Conservation (phyloP, 2,797 vertebrate species). For the Oreochromis mossambicus region DNA sequence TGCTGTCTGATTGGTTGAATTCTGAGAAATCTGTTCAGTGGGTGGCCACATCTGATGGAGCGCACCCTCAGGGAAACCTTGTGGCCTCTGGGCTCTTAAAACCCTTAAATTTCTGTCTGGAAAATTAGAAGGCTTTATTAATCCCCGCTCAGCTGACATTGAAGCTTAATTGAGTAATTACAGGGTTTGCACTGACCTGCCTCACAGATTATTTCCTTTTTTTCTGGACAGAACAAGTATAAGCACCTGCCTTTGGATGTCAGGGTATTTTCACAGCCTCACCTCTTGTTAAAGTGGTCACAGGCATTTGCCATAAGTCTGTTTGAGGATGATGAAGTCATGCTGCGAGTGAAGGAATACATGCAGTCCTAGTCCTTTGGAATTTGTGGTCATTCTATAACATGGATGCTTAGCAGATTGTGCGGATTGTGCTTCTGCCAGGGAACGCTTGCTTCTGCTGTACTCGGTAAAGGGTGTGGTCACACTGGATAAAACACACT, state of each 20-base stretch:
- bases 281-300: background rate
- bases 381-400: constrained; percentile 32
- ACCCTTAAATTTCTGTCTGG: constrained; percentile 25
- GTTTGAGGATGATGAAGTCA: constrained; percentile 37
- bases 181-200: constrained; percentile 15
- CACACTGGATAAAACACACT: background rate
- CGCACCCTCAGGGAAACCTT: constrained; percentile 18
- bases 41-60: constrained; percentile 46
- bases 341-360: background rate
- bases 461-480: background rate
- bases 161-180: constrained; percentile 29
- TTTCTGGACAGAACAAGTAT: background rate
- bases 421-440: background rate
- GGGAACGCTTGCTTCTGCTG: background rate
- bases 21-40: constrained; percentile 22
- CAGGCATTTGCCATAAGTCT: background rate
- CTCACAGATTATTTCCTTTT: background rate
- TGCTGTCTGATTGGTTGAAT: background rate
- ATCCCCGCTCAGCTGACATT: constrained; percentile 39
- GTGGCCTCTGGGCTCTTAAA: constrained; percentile 14
- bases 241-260: constrained; percentile 25
- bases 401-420: constrained; percentile 25
- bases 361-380: constrained; percentile 10
- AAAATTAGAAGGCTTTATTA: constrained; percentile 64
- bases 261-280: background rate